These are phyloP conservation scores for Hassar affinis DNA, from an alignment of 2,113 vertebrate genomes.

Conservation along the genomic window DNA sequence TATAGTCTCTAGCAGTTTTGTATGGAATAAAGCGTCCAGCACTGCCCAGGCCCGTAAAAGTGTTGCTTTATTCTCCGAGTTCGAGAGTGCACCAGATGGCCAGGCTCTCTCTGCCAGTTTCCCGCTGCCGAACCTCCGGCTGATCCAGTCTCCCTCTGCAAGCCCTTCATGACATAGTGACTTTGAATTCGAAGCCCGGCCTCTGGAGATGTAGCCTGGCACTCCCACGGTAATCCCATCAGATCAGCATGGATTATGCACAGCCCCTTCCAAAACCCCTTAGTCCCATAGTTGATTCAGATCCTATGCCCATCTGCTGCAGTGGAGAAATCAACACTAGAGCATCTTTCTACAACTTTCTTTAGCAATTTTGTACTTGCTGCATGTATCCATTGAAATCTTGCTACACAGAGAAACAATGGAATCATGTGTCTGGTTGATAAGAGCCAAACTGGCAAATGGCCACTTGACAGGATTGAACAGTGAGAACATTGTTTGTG, in stretches of 20 bases:
- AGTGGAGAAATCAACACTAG: constrained; percentile 13
- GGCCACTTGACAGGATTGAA: not conserved
- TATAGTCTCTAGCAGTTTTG: not conserved
- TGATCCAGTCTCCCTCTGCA: constrained; percentile 7
- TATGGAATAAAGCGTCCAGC: not conserved
- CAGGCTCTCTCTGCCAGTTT: constrained; percentile 21
- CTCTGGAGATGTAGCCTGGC: constrained; percentile 60
- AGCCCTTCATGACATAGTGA: constrained; percentile 24
- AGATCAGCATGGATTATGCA: constrained; percentile 74
- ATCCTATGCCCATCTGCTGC: constrained; percentile 24
- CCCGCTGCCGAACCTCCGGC: constrained; percentile 9
- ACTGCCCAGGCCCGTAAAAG: not conserved
- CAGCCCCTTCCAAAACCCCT: constrained; percentile 68
- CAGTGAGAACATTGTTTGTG: constrained; percentile 3
- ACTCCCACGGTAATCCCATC: constrained; percentile 74
- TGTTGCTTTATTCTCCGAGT: constrained; percentile 28
- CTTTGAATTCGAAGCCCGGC: constrained; percentile 36
- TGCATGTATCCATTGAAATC: not conserved
- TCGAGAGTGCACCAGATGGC: constrained; percentile 39
- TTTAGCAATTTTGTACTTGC: not conserved
- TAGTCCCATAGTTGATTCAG: constrained; percentile 66
- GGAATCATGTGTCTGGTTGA: not conserved
- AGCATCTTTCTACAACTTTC: not conserved
- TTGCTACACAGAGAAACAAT: constrained; percentile 7
- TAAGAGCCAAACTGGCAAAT: not conserved